phyloP scores from a whole-genome alignment of 1,140 invertebrate species.

The Drosophila cardini region DNA sequence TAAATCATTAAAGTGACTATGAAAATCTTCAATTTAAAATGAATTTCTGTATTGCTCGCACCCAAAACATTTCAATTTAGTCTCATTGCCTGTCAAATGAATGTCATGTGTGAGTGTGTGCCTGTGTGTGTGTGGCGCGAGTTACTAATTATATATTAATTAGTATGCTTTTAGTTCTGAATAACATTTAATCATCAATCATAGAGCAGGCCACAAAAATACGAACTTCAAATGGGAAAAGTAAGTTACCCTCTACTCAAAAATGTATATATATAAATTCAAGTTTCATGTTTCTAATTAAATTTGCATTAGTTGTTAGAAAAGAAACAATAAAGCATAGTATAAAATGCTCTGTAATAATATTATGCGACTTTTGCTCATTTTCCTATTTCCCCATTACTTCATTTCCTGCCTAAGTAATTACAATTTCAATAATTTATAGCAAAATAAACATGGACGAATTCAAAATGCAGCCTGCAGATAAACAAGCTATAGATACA shows the following conservation, averaged over 20 bases:
- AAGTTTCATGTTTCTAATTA: constrained; percentile 55
- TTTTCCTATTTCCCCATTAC: constrained; percentile 35
- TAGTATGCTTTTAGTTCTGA: constrained; percentile 56
- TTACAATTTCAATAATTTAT: constrained; percentile 81
- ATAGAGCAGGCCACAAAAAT: constrained; percentile 43
- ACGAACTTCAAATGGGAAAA: constrained; percentile 7
- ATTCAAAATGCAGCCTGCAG: constrained; percentile 41
- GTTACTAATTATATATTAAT: constrained; percentile 69
- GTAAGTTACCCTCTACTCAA: not conserved
- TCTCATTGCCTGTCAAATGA: constrained; percentile 62
- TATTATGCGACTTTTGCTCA: constrained; percentile 48
- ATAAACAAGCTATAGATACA: constrained; percentile 38
- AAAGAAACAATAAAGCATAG: constrained; percentile 17
- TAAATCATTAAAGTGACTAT: constrained; percentile 31
- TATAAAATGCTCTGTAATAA: constrained; percentile 27
- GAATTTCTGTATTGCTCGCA: not conserved
- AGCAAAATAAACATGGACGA: constrained; percentile 64
- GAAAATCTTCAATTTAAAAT: not conserved
- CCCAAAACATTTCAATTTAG: constrained; percentile 42
- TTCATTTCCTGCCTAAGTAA: constrained; percentile 72
- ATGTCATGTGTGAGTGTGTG: no score
- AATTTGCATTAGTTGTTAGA: constrained; percentile 66
- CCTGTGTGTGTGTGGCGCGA: constrained; percentile 14
- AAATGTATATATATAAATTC: constrained; percentile 1
- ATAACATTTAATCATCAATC: constrained; percentile 61